These are phyloP conservation scores for Microtus montanus DNA, from an alignment of 2,113 vertebrate species.

Conservation along the genomic window DNA sequence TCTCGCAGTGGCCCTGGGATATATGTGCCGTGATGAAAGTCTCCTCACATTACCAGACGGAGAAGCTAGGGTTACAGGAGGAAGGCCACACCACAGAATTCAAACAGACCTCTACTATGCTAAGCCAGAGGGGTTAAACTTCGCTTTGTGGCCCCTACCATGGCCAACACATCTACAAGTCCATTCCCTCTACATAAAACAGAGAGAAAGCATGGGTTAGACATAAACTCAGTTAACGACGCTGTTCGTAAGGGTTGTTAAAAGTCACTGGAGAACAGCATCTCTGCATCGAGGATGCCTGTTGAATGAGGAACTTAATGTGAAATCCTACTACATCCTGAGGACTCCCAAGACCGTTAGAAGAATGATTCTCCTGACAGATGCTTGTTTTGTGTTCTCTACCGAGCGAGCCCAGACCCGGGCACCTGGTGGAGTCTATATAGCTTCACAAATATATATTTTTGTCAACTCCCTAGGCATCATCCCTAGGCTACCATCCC, in stretches of 20 bases:
- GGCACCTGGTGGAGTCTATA: neutral
- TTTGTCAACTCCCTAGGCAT: neutral
- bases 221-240: constrained; percentile 6
- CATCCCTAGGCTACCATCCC: neutral
- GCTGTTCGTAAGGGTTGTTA: neutral
- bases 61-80: neutral
- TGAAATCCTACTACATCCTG: neutral
- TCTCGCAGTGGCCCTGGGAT: neutral
- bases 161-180: neutral
- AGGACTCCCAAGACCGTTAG: neutral
- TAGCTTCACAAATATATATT: neutral
- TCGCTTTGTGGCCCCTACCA: neutral
- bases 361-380: neutral
- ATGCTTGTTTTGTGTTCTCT: neutral
- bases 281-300: neutral
- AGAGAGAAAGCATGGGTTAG: neutral
- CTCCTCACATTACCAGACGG: neutral
- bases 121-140: too few relatives aligned
- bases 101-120: neutral
- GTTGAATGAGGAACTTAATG: neutral
- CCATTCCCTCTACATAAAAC: constrained; percentile 20
- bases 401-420: neutral
- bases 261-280: neutral
- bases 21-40: neutral
- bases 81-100: neutral